These are phyloP conservation scores for Noctua comes DNA, from an alignment of 2,888 invertebrate genomes.

Conservation along the genomic window DNA sequence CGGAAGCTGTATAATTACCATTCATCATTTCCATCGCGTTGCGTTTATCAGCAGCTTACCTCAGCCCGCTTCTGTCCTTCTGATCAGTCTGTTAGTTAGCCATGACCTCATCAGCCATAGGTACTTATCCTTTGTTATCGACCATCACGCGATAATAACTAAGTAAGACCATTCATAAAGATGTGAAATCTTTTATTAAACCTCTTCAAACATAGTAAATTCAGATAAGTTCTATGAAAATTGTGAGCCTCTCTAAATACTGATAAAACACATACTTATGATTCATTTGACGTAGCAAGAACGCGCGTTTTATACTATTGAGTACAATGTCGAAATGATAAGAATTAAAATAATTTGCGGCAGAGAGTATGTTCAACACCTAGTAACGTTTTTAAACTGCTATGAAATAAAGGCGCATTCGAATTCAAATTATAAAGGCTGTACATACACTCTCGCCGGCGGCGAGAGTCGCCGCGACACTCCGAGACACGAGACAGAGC, in stretches of 20 bases:
- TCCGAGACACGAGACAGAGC: no score
- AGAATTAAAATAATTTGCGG: not conserved
- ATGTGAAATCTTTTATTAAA: conserved; percentile 20
- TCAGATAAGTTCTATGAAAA: conserved; percentile 23
- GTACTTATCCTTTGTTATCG: conserved; percentile 35
- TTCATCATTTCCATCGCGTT: not conserved
- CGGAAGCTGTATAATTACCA: no score
- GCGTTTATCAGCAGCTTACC: not conserved
- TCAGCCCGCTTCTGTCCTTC: not conserved
- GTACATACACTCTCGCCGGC: no score
- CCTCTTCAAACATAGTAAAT: conserved; percentile 19
- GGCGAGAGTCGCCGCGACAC: no score
- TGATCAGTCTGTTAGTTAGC: not conserved
- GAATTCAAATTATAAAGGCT: not conserved
- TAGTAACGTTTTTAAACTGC: not conserved
- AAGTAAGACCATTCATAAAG: not conserved
- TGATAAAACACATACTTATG: conserved; percentile 37
- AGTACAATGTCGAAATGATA: conserved; percentile 32
- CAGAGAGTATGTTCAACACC: not conserved
- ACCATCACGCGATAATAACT: conserved; percentile 27
- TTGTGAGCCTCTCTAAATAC: conserved; percentile 33
- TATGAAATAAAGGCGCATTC: not conserved
- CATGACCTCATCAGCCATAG: not conserved
- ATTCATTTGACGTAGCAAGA: conserved; percentile 24
- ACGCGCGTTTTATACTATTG: not conserved